Conservation (phyloP, 2,888 invertebrate genomes). For the Polymixis flavicincta region DNA sequence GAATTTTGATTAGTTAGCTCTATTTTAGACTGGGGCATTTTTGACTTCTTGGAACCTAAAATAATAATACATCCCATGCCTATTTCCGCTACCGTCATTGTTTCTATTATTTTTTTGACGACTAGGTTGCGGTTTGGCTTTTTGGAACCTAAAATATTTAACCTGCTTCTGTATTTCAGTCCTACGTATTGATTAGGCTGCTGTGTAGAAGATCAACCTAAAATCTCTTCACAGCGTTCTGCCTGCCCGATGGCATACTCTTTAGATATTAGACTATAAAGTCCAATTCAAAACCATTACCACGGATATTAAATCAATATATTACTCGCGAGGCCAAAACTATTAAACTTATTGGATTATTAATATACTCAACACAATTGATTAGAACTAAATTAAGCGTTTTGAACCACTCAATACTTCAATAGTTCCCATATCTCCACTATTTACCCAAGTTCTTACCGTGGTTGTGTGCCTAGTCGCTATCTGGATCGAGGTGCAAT, state of each 20-base stretch:
- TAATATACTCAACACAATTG: slow-evolving; percentile 26
- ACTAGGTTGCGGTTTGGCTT: neutral
- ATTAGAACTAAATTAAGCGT: slow-evolving; percentile 30
- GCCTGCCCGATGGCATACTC: neutral
- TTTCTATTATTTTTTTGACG: neutral
- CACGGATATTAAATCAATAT: slow-evolving; percentile 5
- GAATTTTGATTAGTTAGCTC: slow-evolving; percentile 27
- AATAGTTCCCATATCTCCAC: slow-evolving; percentile 44
- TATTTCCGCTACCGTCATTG: too few relatives aligned
- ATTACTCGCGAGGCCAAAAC: slow-evolving; percentile 7
- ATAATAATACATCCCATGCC: neutral
- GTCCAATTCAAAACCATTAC: slow-evolving; percentile 19
- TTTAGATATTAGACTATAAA: neutral
- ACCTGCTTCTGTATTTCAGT: neutral
- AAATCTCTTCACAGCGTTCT: neutral
- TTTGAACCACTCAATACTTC: slow-evolving; percentile 31
- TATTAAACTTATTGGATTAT: slow-evolving; percentile 27
- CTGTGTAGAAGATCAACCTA: neutral
- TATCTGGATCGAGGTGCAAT: slow-evolving; percentile 69
- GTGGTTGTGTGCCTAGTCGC: slow-evolving; percentile 38
- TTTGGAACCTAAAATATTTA: neutral
- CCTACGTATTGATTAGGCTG: neutral
- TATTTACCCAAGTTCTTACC: slow-evolving; percentile 50
- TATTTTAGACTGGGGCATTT: neutral
- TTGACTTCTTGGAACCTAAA: neutral